phyloP scores from a whole-genome alignment of 1,140 invertebrate genomes.

The Drosophila trapezifrons region DNA sequence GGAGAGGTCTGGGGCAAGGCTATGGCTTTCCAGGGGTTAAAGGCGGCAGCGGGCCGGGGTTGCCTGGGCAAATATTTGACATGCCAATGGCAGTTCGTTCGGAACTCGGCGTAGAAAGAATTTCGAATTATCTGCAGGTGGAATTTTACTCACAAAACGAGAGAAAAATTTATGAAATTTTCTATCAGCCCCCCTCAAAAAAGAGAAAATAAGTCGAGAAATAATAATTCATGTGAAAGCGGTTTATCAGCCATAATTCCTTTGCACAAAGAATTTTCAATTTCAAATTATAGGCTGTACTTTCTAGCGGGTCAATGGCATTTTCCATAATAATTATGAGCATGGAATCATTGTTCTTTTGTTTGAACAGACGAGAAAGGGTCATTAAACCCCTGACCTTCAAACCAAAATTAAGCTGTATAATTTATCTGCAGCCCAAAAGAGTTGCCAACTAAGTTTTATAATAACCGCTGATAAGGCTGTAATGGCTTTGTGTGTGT shows the following conservation, averaged over 20 bases:
- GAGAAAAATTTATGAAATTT: slow-evolving; percentile 29
- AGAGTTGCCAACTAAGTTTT: slow-evolving; percentile 21
- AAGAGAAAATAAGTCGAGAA: neutral
- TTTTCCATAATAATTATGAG: slow-evolving; percentile 7
- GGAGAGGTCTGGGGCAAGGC: no score
- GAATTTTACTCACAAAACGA: slow-evolving; percentile 33
- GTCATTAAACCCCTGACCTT: slow-evolving; percentile 55
- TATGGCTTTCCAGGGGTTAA: slow-evolving; percentile 6
- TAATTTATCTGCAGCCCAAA: slow-evolving; percentile 28
- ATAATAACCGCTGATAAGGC: slow-evolving; percentile 13
- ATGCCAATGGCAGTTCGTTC: slow-evolving; percentile 37
- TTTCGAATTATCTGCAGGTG: slow-evolving; percentile 51
- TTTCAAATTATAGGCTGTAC: slow-evolving; percentile 26
- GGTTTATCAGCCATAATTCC: slow-evolving; percentile 20
- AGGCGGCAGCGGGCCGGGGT: neutral
- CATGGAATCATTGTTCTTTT: slow-evolving; percentile 31
- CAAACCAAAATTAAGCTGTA: slow-evolving; percentile 17
- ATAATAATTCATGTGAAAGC: slow-evolving; percentile 16
- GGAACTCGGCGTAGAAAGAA: slow-evolving; percentile 8
- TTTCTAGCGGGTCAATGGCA: slow-evolving; percentile 14
- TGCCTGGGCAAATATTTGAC: slow-evolving; percentile 49
- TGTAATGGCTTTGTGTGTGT: neutral
- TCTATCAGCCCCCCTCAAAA: neutral
- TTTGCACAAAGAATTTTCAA: slow-evolving; percentile 23
- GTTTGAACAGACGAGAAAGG: slow-evolving; percentile 16